phyloP scores from a whole-genome alignment of 2,113 vertebrate species.

The Paralichthys olivaceus region DNA sequence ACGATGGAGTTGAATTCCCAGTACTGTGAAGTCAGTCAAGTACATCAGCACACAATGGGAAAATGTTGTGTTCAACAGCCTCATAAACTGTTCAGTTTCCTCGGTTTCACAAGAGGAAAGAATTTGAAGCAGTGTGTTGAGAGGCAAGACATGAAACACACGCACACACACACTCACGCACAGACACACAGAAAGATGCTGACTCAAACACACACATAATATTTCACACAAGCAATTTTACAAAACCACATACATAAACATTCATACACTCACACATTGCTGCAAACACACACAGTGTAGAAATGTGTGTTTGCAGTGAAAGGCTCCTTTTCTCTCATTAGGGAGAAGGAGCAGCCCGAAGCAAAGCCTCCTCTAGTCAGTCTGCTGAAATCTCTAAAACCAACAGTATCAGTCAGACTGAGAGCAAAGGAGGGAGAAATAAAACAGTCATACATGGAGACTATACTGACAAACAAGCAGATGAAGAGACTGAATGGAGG shows the following conservation, averaged over 20 bases:
- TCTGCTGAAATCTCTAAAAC: constrained; percentile 75
- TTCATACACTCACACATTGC: constrained; percentile 15
- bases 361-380: constrained; percentile 68
- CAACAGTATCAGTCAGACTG: constrained; percentile 64
- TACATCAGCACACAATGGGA: constrained; percentile 62
- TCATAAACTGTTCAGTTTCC: constrained; percentile 66
- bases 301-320: constrained; percentile 43
- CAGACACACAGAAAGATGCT: constrained; percentile 54
- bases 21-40: constrained; percentile 52
- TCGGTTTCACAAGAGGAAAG: constrained; percentile 69
- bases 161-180: constrained; percentile 24
- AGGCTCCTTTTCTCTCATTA: constrained; percentile 70
- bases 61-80: constrained; percentile 68
- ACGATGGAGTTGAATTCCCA: constrained; percentile 38
- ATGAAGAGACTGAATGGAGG: constrained; percentile 18
- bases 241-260: constrained; percentile 61
- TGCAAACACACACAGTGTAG: background rate
- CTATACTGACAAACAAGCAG: constrained; percentile 10
- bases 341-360: constrained; percentile 66
- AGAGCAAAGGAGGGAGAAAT: constrained; percentile 15
- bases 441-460: constrained; percentile 26
- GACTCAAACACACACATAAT: constrained; percentile 60
- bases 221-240: constrained; percentile 60
- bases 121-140: constrained; percentile 60
- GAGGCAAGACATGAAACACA: constrained; percentile 42